These are phyloP conservation scores for Penaeus chinensis DNA, from an alignment of 1,140 invertebrate genomes.

Conservation along the genomic window DNA sequence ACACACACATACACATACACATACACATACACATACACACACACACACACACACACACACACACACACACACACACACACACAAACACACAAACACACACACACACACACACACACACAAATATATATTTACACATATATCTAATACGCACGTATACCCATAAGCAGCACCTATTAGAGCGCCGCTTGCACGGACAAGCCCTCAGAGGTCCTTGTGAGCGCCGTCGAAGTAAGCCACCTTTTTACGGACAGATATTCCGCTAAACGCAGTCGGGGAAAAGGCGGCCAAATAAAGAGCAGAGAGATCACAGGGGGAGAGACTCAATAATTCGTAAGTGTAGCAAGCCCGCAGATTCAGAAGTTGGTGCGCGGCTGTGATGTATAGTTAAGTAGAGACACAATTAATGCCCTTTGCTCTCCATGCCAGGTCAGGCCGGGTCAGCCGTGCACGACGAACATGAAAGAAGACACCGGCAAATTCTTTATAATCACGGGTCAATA, in stretches of 20 bases:
- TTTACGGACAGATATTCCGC: too few species aligned
- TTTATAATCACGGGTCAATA: constrained; percentile 30
- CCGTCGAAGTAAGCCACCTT: too few species aligned
- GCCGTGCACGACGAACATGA: constrained; percentile 27
- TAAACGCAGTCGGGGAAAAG: neutral
- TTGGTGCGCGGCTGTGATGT: constrained; percentile 28
- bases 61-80: neutral
- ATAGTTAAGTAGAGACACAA: constrained; percentile 42
- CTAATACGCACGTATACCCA: too few species aligned
- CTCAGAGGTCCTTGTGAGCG: too few species aligned
- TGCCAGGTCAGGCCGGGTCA: constrained; percentile 34
- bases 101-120: too few species aligned
- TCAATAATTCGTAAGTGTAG: neutral
- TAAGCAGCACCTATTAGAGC: too few species aligned
- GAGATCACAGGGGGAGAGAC: constrained; percentile 5
- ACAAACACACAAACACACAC: too few species aligned
- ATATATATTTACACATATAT: too few species aligned
- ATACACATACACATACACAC: neutral
- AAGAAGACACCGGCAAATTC: constrained; percentile 33
- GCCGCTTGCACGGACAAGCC: too few species aligned
- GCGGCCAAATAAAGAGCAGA: neutral
- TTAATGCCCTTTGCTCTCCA: constrained; percentile 41
- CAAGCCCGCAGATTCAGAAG: neutral
- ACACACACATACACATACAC: neutral
- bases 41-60: neutral